phyloP scores from a whole-genome alignment of 2,797 vertebrate genomes.

The Lepidocolaptes lacrymiger region DNA sequence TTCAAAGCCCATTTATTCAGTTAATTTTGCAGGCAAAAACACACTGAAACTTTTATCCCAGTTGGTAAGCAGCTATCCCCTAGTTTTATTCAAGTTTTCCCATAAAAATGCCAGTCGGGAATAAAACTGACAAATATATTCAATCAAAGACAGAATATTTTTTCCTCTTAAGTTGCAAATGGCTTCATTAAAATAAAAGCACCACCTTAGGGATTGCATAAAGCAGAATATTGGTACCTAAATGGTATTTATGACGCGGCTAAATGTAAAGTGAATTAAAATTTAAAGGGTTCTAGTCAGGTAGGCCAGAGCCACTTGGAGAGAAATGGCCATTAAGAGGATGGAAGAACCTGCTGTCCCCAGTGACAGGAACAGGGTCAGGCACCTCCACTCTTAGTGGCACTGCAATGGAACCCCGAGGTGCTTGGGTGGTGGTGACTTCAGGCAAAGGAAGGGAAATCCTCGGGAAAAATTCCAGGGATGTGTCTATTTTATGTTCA shows the following conservation, averaged over 20 bases:
- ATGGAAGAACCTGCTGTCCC: conserved; percentile 87
- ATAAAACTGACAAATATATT: conserved; percentile 94
- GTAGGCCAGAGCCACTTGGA: conserved; percentile 90
- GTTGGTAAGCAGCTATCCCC: conserved; percentile 78
- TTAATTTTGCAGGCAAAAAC: conserved; percentile 77
- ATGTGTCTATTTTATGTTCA: not conserved
- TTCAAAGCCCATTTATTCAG: conserved; percentile 77
- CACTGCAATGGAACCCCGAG: conserved; percentile 69
- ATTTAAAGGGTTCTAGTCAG: conserved; percentile 97
- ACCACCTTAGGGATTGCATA: conserved; percentile 91
- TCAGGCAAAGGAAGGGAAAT: conserved; percentile 66
- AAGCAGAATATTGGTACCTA: conserved; percentile 92
- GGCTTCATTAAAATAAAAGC: conserved; percentile 99
- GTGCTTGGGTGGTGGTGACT: conserved; percentile 68
- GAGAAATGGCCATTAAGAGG: conserved; percentile 93
- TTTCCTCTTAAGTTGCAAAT: conserved; percentile 95
- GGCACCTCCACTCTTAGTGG: conserved; percentile 77
- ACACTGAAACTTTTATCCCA: conserved; percentile 79
- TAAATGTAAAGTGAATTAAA: conserved; percentile 99
- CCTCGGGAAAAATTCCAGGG: not conserved
- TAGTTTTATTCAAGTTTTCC: conserved; percentile 85
- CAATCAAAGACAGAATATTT: conserved; percentile 89
- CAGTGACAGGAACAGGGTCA: conserved; percentile 74
- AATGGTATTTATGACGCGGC: conserved; percentile 97
- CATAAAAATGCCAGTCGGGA: conserved; percentile 93